Conservation (phyloP, 2,888 invertebrate genomes). For the Pollenia griseotomentosa region DNA sequence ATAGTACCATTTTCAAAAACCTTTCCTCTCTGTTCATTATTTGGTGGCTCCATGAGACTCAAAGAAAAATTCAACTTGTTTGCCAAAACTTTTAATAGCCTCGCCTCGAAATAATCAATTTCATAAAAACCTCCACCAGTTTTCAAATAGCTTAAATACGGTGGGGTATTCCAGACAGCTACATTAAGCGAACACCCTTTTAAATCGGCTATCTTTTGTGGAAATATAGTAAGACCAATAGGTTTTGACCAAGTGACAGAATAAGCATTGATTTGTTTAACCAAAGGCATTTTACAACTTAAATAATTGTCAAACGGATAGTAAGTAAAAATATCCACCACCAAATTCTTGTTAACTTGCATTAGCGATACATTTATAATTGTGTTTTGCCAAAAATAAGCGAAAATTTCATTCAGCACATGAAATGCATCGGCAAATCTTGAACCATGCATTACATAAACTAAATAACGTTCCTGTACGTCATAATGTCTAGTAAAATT, state of each 20-base stretch:
- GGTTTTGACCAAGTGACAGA: slow-evolving; percentile 57
- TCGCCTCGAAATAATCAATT: slow-evolving; percentile 76
- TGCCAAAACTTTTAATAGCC: slow-evolving; percentile 74
- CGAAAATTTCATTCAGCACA: slow-evolving; percentile 59
- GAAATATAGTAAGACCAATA: slow-evolving; percentile 68
- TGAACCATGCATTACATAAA: slow-evolving; percentile 66
- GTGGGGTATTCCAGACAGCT: slow-evolving; percentile 75
- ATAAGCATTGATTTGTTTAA: slow-evolving; percentile 67
- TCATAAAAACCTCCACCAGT: slow-evolving; percentile 54
- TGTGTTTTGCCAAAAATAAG: slow-evolving; percentile 74
- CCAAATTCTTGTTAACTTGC: slow-evolving; percentile 42
- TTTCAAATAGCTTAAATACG: slow-evolving; percentile 71
- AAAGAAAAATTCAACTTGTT: slow-evolving; percentile 75
- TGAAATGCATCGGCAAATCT: slow-evolving; percentile 22
- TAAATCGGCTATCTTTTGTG: slow-evolving; percentile 72
- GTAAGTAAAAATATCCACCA: slow-evolving; percentile 71
- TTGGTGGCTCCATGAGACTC: slow-evolving; percentile 69
- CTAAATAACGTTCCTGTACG: slow-evolving; percentile 74
- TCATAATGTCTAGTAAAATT: slow-evolving; percentile 69
- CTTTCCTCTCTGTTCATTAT: slow-evolving; percentile 74
- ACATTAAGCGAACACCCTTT: slow-evolving; percentile 70
- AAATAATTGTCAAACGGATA: slow-evolving; percentile 69
- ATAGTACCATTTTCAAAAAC: slow-evolving; percentile 74
- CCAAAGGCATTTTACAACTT: slow-evolving; percentile 58
- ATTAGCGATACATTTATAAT: slow-evolving; percentile 75